Evolutionary conservation across 2,797 vertebrate genomes (phyloP), one percentile per base, ranked within the genome.

Genomic region (Ambastaia sidthimunki): DNA sequence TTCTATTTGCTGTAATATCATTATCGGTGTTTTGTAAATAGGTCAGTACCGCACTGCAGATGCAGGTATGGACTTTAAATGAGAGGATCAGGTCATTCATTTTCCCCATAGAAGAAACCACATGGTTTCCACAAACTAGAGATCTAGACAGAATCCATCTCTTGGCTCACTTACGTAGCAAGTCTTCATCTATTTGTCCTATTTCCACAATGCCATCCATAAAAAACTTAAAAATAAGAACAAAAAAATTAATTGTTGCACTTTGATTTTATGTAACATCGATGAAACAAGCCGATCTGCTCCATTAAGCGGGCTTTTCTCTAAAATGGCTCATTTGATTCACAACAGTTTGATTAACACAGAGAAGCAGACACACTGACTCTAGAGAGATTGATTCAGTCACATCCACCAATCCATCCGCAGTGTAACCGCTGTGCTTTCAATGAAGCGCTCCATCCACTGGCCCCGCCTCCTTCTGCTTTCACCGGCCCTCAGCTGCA

Each of bases 241-340:
- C n/a, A n/a, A n/a, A n/a, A n/a, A n/a, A n/a, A n/a, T n/a, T n/a
- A n/a, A 88, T 89, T 90, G 88, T 90, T 89, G 88, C 86, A 87
- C 80, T 92, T 91, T 91, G 88, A 92, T 91, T 92, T 90, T 87
- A 90, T 89, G 88, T 89, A 69, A 78, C 90, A 92, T 93, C 86
- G 90, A 93, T 93, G 91, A 92, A 92, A 90, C 88, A 91, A 91
- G 70, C 81, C 84, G 87, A 85, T 88, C 82, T 65, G 75, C 87
- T 89, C 90, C 85, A 89, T 91, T 90, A 87, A 86, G 82, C 88
- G 86, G 86, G 88, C 87, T 89, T 74, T 80, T 48, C 86, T 84
- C 81, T 86, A 83, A 89, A 90, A 86, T 79, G 75, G 54, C 85
- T 83, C 86, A 82, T 88, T 92, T 91, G 89, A 90, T 90, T 89